Base-by-base conservation (phyloP, 2,888 invertebrate genomes). In the Glaucopsyche alexis region DNA sequence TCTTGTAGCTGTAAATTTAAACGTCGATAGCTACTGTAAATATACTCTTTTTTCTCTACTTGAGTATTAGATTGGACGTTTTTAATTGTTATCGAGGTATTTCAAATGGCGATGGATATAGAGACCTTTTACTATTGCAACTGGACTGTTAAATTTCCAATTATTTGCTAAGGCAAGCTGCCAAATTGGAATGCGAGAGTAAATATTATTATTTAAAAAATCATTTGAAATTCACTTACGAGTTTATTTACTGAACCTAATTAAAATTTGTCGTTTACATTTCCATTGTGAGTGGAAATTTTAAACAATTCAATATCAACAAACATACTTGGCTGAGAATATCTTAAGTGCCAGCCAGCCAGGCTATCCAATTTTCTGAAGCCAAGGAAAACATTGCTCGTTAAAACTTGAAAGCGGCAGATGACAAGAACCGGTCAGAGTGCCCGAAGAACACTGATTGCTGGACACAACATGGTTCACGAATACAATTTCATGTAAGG, bases 381-480 rank as follows among this genome's bases (percentile, higher is more conserved):
- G 60, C 60, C 60, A 60, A 60, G 29, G 60, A 60, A 60, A 60
- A 60, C 29, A 60, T 29, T 60, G 60, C 60, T 29, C 29, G 29
- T 60, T 60, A 60, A 38, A 38, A 60, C 29, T 60, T 60, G 60
- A 60, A 60, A 60, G 60, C 60, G 60, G 60, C 60, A 60, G 60
- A 29, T 60, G 60, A 60, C 60, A 38, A 38, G 60, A 60, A 60
- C 60, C 29, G 60, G 60, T 60, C 60, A 16, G 60, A 60, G 60
- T 60, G 60, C 29, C 60, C 60, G 60, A 60, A 60, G 60, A 60
- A 38, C 60, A 60, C 60, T 38, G 60, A 60, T 29, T 60, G 60
- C 38, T 60, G 60, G 60, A 60, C 60, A 38, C 60, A 38, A 60
- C 60, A 60, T 14, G 60, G 14, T 29, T 29, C 29, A 38, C 14